phyloP scores from a whole-genome alignment of 2,797 vertebrate species.

The Megalops cyprinoides region DNA sequence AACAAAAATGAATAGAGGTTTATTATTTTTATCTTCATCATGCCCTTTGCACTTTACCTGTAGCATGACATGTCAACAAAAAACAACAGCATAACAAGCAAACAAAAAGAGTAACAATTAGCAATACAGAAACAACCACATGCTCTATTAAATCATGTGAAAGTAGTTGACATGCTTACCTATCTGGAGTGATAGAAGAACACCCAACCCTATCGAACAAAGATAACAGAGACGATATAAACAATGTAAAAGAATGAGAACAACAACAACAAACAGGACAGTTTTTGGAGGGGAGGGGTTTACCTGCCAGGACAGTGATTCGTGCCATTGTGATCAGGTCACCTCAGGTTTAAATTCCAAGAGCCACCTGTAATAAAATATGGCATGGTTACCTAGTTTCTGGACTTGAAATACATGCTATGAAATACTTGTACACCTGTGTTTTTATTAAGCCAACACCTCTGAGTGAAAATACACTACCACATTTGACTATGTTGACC shows the following conservation, averaged over 20 bases:
- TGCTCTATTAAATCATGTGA: background rate
- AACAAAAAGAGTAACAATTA: background rate
- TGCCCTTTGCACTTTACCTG: no score
- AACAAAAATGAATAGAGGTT: background rate
- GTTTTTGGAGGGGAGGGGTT: slow-evolving; percentile 15
- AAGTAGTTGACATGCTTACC: slow-evolving; percentile 63
- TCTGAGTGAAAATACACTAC: background rate
- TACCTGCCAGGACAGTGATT: slow-evolving; percentile 65
- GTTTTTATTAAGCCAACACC: background rate
- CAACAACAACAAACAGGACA: background rate
- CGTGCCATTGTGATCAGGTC: slow-evolving; percentile 59
- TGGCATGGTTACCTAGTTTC: background rate
- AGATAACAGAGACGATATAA: slow-evolving; percentile 5
- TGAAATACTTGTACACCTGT: background rate
- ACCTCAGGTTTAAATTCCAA: slow-evolving; percentile 5
- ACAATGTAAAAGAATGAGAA: background rate
- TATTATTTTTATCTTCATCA: no score
- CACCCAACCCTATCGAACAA: slow-evolving; percentile 64
- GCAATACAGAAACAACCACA: background rate
- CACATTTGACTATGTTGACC: background rate
- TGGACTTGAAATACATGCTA: background rate
- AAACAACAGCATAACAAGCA: background rate
- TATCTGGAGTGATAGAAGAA: slow-evolving; percentile 67
- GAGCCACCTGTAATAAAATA: slow-evolving; percentile 1
- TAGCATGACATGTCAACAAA: background rate